phyloP scores from a whole-genome alignment of 2,113 vertebrate genomes.

The Platysternon megacephalum region DNA sequence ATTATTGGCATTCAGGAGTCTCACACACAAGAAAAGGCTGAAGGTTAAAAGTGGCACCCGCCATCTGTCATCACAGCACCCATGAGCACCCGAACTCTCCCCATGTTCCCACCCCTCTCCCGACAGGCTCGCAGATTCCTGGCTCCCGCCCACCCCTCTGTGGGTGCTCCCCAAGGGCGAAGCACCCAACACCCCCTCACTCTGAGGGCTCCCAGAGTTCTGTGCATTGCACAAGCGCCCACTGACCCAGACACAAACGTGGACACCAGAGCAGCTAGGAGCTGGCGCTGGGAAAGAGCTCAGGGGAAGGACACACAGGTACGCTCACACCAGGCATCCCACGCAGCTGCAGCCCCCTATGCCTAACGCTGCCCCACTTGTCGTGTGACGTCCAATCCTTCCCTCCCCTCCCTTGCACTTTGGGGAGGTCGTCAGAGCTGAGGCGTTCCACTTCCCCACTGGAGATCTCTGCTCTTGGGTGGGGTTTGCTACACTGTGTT shows the following conservation, averaged over 20 bases:
- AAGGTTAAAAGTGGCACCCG: background rate
- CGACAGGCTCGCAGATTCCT: background rate
- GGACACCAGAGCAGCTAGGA: background rate
- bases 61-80: background rate
- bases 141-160: too few relatives aligned
- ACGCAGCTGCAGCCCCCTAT: too few relatives aligned
- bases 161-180: too few relatives aligned
- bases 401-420: too few relatives aligned
- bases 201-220: background rate
- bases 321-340: too few relatives aligned
- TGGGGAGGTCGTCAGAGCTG: background rate
- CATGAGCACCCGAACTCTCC: background rate
- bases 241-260: background rate
- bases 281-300: background rate
- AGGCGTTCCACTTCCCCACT: background rate
- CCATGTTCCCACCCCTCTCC: too few relatives aligned
- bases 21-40: background rate
- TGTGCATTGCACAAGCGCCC: background rate
- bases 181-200: background rate
- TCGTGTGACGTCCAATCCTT: background rate
- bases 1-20: background rate
- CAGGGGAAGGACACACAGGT: background rate
- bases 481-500: background rate
- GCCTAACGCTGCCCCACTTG: background rate
- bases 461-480: background rate